Base-by-base conservation (phyloP, 2,888 invertebrate genomes). In the Dascillus cervinus region DNA sequence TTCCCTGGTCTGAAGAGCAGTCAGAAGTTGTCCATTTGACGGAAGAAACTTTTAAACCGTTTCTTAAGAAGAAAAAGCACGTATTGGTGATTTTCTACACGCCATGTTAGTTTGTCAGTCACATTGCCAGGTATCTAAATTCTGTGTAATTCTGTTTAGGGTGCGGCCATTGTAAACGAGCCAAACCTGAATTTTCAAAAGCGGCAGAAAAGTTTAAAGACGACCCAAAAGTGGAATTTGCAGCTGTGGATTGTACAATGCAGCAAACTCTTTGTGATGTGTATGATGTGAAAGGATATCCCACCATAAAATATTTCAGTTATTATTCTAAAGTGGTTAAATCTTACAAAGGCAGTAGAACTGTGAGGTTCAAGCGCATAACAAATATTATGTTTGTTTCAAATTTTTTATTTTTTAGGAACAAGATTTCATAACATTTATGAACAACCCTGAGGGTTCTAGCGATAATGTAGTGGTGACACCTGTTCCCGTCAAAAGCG, bases 1-100 rank as follows among this genome's bases (percentile, higher is more conserved):
- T 74, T 47, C 75, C 81, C 13, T 91, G 91, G 90, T 64, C 77
- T 11, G 85, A 87, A 36, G 79, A 82, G 44, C 74, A 75, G 47
- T 75, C 77, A 2, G 72, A 82, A 46, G 87, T 92, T 24, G 71
- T 82, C 22, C 89, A 90, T 66, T 72, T 90, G 29, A 74, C 72
- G 46, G 75, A 81, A 22, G 73, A 80, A 35, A 77, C 67, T 36
- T 90, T 89, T 64, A 79, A 81, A 49, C 60, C 73, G 24, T 73
- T 80, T 27, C 68, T 91, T 22, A 84, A 85, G 58, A 86, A 86
- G 61, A 82, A 88, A 65, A 89, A 88, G 52, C 88, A 91, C 64
- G 84, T 82, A 2, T 56, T 92, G 27, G 79, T 90, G 34, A 89
- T 91, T 81, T 92, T 91, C 65, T 91, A 91, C 62, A 90, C 91